Conservation (phyloP, 1,140 invertebrate genomes). For the Heliconius melpomene region DNA sequence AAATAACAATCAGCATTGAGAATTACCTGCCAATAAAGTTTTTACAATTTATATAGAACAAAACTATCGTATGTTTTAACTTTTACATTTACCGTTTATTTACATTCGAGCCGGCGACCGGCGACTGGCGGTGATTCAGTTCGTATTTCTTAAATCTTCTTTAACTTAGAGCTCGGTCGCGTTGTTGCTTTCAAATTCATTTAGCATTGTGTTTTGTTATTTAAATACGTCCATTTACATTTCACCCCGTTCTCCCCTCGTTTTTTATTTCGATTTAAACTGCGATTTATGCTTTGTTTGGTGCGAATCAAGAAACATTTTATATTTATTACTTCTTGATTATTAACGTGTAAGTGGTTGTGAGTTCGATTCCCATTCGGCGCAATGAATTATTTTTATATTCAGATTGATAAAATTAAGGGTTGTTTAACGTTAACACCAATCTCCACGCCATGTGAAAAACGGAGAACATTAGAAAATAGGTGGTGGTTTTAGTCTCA, state of each 20-base stretch:
- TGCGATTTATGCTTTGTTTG: conserved; percentile 16
- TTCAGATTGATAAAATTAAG: too few species aligned
- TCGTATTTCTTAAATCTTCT: conserved; percentile 35
- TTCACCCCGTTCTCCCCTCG: conserved; percentile 16
- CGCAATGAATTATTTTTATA: too few species aligned
- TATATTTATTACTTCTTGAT: not conserved
- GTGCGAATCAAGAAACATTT: not conserved
- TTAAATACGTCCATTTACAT: conserved; percentile 41
- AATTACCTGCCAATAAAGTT: not conserved
- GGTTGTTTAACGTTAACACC: too few species aligned
- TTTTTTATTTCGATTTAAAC: conserved; percentile 24
- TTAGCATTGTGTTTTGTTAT: conserved; percentile 42
- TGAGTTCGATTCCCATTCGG: too few species aligned
- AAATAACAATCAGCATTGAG: not conserved
- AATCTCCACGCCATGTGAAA: too few species aligned
- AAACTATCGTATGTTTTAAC: not conserved
- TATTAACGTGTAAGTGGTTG: too few species aligned
- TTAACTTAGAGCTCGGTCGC: conserved; percentile 38
- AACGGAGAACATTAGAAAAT: too few species aligned
- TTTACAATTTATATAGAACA: not conserved
- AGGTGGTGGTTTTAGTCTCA: too few species aligned
- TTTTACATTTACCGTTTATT: conserved; percentile 9
- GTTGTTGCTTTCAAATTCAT: conserved; percentile 43
- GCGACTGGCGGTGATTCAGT: not conserved
- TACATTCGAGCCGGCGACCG: not conserved